A percentile compares a stretch with the other conserved stretches of the same genome.
Evolutionary conservation across 2,888 invertebrate species (phyloP).

Genomic region (Noctua fimbriata): DNA sequence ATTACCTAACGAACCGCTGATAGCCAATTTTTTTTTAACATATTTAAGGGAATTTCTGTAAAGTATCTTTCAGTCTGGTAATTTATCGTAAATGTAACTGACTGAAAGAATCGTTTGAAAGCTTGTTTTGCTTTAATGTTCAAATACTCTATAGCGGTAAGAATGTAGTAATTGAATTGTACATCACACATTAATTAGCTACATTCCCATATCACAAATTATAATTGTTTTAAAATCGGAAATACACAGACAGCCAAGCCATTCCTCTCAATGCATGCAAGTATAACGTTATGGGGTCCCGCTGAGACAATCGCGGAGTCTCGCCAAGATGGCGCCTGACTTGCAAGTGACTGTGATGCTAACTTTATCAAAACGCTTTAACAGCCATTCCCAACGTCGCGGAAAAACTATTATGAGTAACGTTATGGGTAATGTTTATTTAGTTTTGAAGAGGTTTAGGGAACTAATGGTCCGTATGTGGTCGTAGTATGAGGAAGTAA

Average conservation of each 20-base stretch:
- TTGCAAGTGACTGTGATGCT: slow-evolving; percentile 25
- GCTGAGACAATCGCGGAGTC: slow-evolving; percentile 61
- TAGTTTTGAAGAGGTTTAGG: slow-evolving; percentile 10
- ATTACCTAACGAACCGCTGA: slow-evolving; percentile 4
- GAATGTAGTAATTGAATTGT: background rate
- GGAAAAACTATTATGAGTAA: slow-evolving; percentile 28
- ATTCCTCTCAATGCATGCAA: slow-evolving; percentile 43
- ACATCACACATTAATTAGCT: too few species aligned
- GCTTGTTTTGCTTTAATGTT: background rate
- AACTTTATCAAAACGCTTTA: slow-evolving; percentile 56
- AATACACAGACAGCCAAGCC: slow-evolving; percentile 22
- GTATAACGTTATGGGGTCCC: slow-evolving; percentile 51
- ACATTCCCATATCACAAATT: background rate
- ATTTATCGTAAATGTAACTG: background rate
- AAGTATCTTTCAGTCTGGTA: background rate
- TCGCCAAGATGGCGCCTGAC: slow-evolving; percentile 62
- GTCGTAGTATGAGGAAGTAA: background rate
- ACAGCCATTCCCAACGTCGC: slow-evolving; percentile 23
- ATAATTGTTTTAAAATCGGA: slow-evolving; percentile 4
- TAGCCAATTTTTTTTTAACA: background rate
- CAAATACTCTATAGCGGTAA: background rate
- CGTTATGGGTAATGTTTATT: slow-evolving; percentile 7
- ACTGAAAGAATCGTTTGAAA: background rate
- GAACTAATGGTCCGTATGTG: background rate
- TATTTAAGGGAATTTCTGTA: background rate